phyloP scores from a whole-genome alignment of 2,888 invertebrate genomes.

The Lymantria monacha region DNA sequence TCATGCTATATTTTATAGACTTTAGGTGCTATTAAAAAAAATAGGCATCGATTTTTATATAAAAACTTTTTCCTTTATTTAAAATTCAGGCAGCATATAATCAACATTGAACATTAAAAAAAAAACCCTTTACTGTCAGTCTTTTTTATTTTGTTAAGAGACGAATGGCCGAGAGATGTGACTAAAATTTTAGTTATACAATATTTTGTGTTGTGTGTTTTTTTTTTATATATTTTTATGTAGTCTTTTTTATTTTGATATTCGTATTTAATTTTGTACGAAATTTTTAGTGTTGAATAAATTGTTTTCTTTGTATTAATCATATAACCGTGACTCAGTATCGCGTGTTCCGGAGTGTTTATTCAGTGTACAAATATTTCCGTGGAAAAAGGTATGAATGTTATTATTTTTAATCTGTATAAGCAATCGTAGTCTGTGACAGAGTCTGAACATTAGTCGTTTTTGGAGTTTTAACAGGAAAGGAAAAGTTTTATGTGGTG shows the following conservation, averaged over 20 bases:
- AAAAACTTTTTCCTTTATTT: not conserved
- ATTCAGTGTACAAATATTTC: conserved; percentile 19
- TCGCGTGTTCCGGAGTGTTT: conserved; percentile 18
- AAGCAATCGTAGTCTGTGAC: no score
- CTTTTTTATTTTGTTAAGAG: conserved; percentile 43
- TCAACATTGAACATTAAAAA: not conserved
- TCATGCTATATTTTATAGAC: no score
- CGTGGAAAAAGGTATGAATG: conserved; percentile 34
- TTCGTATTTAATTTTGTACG: conserved; percentile 63
- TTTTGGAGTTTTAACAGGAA: no score
- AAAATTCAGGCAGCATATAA: conserved; percentile 14
- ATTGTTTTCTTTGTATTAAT: conserved; percentile 24
- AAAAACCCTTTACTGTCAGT: conserved; percentile 44
- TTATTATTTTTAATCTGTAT: no score
- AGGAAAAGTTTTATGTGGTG: no score
- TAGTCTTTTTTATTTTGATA: conserved; percentile 68
- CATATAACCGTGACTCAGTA: conserved; percentile 50
- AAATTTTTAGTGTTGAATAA: conserved; percentile 69
- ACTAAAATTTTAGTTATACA: conserved; percentile 70
- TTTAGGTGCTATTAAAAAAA: no score
- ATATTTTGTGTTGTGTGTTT: conserved; percentile 80
- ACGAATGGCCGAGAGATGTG: conserved; percentile 74
- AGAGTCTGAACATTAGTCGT: no score
- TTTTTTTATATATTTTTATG: conserved; percentile 68
- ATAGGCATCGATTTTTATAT: not conserved